Evolutionary conservation across 1,140 invertebrate species (phyloP), one percentile per base, ranked within the genome.

Genomic region (Ostrea edulis): DNA sequence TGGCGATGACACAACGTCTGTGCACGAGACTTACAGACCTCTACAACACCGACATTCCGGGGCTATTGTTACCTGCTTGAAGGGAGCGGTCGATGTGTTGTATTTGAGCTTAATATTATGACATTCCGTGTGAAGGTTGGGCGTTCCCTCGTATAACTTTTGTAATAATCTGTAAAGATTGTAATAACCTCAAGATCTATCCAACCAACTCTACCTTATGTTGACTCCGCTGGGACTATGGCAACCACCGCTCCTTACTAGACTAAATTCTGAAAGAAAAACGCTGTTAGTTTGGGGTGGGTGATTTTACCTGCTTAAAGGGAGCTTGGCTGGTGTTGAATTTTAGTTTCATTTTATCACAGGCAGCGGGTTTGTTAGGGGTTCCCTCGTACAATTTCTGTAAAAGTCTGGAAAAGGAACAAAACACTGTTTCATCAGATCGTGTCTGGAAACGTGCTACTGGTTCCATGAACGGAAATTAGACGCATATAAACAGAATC

Each of bases 241-340:
- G 25, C 53, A 22, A 9, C 51, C 53, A 51, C 29, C 53, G 44
- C 44, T 17, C 17, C 86, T 55, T 25, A 86, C 86, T 68, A 87
- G 86, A 77, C 25, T 29, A 35, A 12, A 29, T 12, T 77, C 68
- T 77, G 68, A 35, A 77, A 77, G 12, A 77, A 77, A 77, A 77
- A 77, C 25, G 25, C 9, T 17, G 25, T 77, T 35, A 77, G 68
- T 77, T 77, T 35, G 68, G 68, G 12, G 11, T 9, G 29, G 68
- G 68, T 17, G 82, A 8, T 51, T 25, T 85, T 89, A 93, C 91
- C 92, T 93, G 92, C 88, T 93, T 93, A 87, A 93, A 93, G 29
- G 91, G 90, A 65, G 89, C 58, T 35, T 89, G 58, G 25, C 83
- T 87, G 54, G 82, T 85, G 71, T 90, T 91, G 54, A 62, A 62